Base-by-base conservation (phyloP, 2,888 invertebrate genomes). In the Beris chalybata region DNA sequence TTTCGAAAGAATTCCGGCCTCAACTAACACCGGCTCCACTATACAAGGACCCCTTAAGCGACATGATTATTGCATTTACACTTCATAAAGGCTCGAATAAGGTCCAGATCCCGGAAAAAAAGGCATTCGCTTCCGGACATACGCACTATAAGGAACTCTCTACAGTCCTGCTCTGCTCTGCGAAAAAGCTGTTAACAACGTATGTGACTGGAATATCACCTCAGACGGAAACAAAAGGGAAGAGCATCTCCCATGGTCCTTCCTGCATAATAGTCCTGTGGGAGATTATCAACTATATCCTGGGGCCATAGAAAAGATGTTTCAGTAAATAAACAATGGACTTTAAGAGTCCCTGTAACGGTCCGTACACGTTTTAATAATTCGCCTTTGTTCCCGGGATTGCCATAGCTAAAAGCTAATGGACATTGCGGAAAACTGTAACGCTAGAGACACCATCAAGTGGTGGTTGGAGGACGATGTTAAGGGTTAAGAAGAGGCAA, bases 1-100 rank as follows among this genome's bases (percentile, higher is more conserved):
- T 22, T 22, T 22, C 22, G 22, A 22, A 22, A 22, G 22, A 22
- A 22, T 22, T 3, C 22, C 22, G 22, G 22, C 22, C 22, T 22
- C 22, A 22, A 22, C 22, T 22, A 22, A 22, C 22, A 22, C 22
- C 22, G 22, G 22, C 22, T 22, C 22, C 22, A 22, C 22, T 22
- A 22, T 22, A 22, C 22, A 22, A 67, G 64, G 64, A 56, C 56
- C 67, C 63, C 52, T 67, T 44, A 56, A 67, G 64, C 58, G 48
- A 67, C 67, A 67, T 64, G 67, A 58, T 64, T 67, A 67, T 64
- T 64, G 64, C 64, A 67, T 67, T 38, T 67, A 67, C 67, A 67
- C 67, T 67, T 64, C 67, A 67, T 67, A 67, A 67, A 64, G 58
- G 58, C 52, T 53, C 57, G 22, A 22, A 22, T 22, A 22, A 22